These are phyloP conservation scores for Chiropotes sagulatus DNA, from an alignment of 2,797 vertebrate species.

Conservation along the genomic window DNA sequence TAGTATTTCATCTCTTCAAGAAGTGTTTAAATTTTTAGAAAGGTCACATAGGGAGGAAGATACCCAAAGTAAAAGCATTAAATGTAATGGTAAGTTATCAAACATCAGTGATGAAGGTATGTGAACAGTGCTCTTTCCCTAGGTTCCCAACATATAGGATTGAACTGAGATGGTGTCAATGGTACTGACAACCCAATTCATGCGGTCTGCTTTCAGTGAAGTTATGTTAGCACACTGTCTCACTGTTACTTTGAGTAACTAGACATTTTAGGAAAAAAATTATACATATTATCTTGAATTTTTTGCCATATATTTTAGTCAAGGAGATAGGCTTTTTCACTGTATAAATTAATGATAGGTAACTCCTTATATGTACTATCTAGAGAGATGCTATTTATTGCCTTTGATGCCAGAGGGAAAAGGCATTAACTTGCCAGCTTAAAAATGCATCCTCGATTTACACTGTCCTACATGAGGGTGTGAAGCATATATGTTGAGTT, in stretches of 20 bases:
- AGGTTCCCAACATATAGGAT: neutral
- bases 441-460: slow-evolving; percentile 55
- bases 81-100: neutral
- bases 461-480: slow-evolving; percentile 30
- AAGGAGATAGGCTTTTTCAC: neutral
- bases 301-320: neutral
- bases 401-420: slow-evolving; percentile 56
- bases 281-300: neutral
- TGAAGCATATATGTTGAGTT: slow-evolving; percentile 60
- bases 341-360: slow-evolving; percentile 54
- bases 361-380: slow-evolving; percentile 54
- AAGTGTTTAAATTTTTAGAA: slow-evolving; percentile 21
- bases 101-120: neutral
- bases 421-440: slow-evolving; percentile 57
- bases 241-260: neutral
- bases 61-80: neutral
- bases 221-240: neutral
- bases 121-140: neutral
- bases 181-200: neutral
- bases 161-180: neutral
- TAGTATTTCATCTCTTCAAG: neutral
- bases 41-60: neutral
- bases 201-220: neutral
- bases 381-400: slow-evolving; percentile 66
- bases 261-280: neutral